Conservation (phyloP, 2,888 invertebrate species). For the Protodeltote pygarga region DNA sequence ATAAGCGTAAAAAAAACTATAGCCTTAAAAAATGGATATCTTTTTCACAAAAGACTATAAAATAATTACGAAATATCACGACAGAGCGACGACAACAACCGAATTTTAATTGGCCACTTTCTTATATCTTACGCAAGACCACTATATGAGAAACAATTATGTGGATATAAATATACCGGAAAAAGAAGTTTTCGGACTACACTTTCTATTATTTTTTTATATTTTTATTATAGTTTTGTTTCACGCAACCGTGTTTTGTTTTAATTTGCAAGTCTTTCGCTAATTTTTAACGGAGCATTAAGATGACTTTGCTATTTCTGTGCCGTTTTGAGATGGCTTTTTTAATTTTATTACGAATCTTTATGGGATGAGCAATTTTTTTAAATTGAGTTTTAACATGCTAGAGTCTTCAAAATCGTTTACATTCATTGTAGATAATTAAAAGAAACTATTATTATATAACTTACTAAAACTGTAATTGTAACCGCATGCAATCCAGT, state of each 20-base stretch:
- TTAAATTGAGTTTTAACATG: slow-evolving; percentile 3
- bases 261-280: slow-evolving; percentile 43
- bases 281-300: slow-evolving; percentile 18
- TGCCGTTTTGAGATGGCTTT: not conserved
- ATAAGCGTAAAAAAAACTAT: slow-evolving; percentile 6
- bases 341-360: not conserved
- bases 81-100: slow-evolving; percentile 43
- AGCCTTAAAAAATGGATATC: slow-evolving; percentile 16
- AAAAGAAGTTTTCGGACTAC: slow-evolving; percentile 64
- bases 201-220: slow-evolving; percentile 73
- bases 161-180: slow-evolving; percentile 79
- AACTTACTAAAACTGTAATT: not conserved
- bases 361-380: not conserved
- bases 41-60: slow-evolving; percentile 42
- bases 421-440: not conserved
- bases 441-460: not conserved
- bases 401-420: not conserved
- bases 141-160: slow-evolving; percentile 82
- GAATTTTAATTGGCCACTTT: slow-evolving; percentile 83
- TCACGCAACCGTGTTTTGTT: slow-evolving; percentile 66
- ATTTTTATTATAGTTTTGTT: slow-evolving; percentile 65
- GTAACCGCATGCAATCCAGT: slow-evolving; percentile 5
- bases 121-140: slow-evolving; percentile 72
- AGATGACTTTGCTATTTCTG: slow-evolving; percentile 11
- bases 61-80: slow-evolving; percentile 50